Evolutionary conservation across 2,888 invertebrate genomes (phyloP).

Genomic region (Hydraecia micacea): DNA sequence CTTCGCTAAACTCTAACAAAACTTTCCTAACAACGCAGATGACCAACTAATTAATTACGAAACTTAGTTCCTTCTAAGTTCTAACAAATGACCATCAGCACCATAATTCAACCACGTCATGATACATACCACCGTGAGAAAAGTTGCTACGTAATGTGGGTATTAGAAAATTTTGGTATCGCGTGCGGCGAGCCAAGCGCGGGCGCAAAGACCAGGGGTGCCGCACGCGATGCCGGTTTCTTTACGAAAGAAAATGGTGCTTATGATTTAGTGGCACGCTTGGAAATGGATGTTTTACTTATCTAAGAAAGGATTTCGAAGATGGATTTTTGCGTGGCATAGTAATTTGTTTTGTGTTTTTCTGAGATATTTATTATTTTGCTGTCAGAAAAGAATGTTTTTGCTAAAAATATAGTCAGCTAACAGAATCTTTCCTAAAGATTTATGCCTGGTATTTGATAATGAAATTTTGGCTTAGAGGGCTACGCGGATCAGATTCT

Average conservation of each 20-base stretch:
- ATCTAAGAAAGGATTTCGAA: slow-evolving; percentile 52
- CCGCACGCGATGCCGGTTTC: slow-evolving; percentile 83
- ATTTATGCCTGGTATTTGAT: slow-evolving; percentile 15
- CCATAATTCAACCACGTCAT: slow-evolving; percentile 70
- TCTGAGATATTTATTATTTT: slow-evolving; percentile 38
- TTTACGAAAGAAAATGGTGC: slow-evolving; percentile 76
- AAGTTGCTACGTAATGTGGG: slow-evolving; percentile 80
- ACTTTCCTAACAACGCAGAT: slow-evolving; percentile 32
- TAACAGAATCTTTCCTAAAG: not conserved
- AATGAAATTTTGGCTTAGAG: not conserved
- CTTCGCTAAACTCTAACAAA: slow-evolving; percentile 6
- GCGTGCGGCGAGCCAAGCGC: slow-evolving; percentile 75
- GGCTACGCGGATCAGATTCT: not conserved
- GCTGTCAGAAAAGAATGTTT: slow-evolving; percentile 3
- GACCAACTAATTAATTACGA: slow-evolving; percentile 52
- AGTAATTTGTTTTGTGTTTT: slow-evolving; percentile 50
- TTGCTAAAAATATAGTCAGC: not conserved
- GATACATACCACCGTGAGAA: slow-evolving; percentile 71
- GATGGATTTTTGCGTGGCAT: slow-evolving; percentile 50
- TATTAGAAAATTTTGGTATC: slow-evolving; percentile 86
- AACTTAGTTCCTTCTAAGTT: slow-evolving; percentile 35
- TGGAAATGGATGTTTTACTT: slow-evolving; percentile 65
- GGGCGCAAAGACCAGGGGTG: slow-evolving; percentile 70
- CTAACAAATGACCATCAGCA: slow-evolving; percentile 40
- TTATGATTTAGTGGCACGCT: slow-evolving; percentile 82